Conservation (phyloP, 2,797 vertebrate species). For the Enteromius viviparus region DNA sequence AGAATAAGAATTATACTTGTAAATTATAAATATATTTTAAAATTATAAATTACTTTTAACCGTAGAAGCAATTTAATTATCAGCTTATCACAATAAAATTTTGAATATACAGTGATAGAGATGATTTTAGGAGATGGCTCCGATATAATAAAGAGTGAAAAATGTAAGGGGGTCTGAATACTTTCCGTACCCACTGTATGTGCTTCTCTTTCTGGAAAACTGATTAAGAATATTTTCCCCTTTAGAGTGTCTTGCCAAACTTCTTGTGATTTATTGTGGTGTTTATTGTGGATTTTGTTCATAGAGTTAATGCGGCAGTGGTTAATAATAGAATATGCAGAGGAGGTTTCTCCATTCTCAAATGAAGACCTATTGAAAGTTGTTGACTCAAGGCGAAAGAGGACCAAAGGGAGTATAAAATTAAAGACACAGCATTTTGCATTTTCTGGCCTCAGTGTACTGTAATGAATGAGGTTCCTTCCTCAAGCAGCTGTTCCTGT, state of each 20-base stretch:
- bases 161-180: no score
- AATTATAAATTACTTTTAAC: background rate
- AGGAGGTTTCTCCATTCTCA: background rate
- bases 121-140: no score
- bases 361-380: slow-evolving; percentile 12
- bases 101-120: background rate
- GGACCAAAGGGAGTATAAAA: slow-evolving; percentile 1
- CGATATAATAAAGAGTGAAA: no score
- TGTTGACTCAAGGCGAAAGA: background rate
- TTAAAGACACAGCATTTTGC: slow-evolving; percentile 26
- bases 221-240: background rate
- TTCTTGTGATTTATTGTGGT: background rate
- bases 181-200: no score
- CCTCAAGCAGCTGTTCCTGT: slow-evolving; percentile 44
- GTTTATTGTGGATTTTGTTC: background rate
- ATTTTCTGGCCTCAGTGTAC: slow-evolving; percentile 22
- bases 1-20: no score
- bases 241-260: background rate
- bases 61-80: background rate
- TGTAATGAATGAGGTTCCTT: slow-evolving; percentile 28
- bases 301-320: background rate
- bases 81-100: background rate
- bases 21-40: background rate
- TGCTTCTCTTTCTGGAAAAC: background rate
- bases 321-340: slow-evolving; percentile 1